Conservation (phyloP, 1,140 invertebrate genomes). For the Eumaeus atala region DNA sequence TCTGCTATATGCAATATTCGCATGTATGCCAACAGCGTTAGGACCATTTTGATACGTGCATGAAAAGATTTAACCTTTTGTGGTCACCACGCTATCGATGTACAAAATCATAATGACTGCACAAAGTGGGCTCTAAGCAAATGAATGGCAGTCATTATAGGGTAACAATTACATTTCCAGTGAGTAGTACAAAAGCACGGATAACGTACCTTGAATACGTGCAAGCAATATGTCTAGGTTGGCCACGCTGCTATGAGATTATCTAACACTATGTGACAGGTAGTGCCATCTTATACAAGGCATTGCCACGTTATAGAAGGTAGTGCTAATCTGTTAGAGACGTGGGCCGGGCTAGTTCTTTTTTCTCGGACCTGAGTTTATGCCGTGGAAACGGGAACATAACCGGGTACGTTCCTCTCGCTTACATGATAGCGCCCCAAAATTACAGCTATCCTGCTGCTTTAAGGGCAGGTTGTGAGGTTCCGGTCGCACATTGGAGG, state of each 20-base stretch:
- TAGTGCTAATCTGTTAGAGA: no score
- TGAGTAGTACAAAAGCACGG: constrained; percentile 39
- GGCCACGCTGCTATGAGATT: constrained; percentile 18
- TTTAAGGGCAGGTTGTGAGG: not conserved
- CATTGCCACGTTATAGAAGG: no score
- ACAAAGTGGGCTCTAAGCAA: constrained; percentile 35
- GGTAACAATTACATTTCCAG: constrained; percentile 47
- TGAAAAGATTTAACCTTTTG: constrained; percentile 20
- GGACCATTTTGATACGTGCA: constrained; percentile 5
- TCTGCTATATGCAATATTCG: not conserved
- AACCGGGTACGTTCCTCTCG: no score
- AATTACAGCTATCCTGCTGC: no score
- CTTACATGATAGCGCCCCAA: no score
- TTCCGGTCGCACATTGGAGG: no score
- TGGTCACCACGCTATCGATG: constrained; percentile 27
- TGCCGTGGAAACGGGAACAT: no score
- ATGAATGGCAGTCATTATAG: constrained; percentile 47
- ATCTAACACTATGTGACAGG: no score
- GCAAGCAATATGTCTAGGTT: constrained; percentile 20
- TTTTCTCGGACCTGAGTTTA: no score
- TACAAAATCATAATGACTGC: constrained; percentile 37
- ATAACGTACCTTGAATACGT: constrained; percentile 28
- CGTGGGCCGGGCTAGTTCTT: no score
- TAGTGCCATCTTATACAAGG: no score
- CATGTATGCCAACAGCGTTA: constrained; percentile 8